phyloP scores from a whole-genome alignment of 2,888 invertebrate species.

The Antitype chi region DNA sequence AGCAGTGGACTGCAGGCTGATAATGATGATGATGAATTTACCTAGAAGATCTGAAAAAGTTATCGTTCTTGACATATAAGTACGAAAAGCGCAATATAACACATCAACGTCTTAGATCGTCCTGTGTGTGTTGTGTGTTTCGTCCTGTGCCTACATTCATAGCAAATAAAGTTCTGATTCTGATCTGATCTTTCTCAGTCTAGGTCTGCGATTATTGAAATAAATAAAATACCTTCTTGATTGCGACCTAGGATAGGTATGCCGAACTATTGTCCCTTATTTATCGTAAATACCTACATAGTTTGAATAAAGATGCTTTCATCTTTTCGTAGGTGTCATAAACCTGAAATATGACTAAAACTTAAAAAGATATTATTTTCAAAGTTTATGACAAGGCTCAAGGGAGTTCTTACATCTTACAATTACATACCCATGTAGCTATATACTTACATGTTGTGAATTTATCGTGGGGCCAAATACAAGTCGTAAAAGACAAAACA shows the following conservation, averaged over 20 bases:
- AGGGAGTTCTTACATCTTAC: not conserved
- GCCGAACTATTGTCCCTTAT: not conserved
- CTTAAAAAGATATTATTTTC: constrained; percentile 33
- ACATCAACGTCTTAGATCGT: not conserved
- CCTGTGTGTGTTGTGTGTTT: no score
- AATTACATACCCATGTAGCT: not conserved
- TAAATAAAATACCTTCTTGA: not conserved
- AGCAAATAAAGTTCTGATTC: no score
- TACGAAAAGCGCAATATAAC: not conserved
- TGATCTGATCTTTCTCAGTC: not conserved
- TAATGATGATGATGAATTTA: no score
- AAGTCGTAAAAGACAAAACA: constrained; percentile 2
- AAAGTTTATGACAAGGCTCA: constrained; percentile 37
- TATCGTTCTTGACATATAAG: not conserved
- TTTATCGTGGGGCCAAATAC: constrained; percentile 18
- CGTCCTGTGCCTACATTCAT: no score
- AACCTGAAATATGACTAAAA: constrained; percentile 24
- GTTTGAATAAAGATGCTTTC: not conserved
- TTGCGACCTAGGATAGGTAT: not conserved
- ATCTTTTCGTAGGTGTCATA: constrained; percentile 12
- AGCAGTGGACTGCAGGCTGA: no score
- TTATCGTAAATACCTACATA: not conserved
- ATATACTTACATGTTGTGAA: not conserved
- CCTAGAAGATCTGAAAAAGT: not conserved
- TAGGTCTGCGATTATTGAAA: not conserved